phyloP scores from a whole-genome alignment of 2,113 vertebrate species.

The Albula glossodonta region DNA sequence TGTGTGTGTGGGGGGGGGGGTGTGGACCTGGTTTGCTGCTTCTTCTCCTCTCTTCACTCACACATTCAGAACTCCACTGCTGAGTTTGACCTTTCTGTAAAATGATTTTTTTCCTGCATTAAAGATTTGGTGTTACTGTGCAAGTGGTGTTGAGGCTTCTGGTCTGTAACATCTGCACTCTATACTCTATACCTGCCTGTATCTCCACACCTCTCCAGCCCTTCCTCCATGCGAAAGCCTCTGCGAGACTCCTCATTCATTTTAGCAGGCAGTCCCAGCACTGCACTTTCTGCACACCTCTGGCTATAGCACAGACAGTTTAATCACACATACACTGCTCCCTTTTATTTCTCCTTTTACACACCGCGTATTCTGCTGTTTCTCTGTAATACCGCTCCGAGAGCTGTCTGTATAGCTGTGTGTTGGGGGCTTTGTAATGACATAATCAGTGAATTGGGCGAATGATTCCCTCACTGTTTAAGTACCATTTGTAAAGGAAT shows the following conservation, averaged over 20 bases:
- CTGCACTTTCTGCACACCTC: conserved; percentile 64
- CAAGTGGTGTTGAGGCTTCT: not conserved
- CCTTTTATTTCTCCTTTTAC: conserved; percentile 74
- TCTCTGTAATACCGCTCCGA: conserved; percentile 1
- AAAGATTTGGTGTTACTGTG: not conserved
- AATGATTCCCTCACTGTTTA: conserved; percentile 66
- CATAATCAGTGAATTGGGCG: conserved; percentile 79
- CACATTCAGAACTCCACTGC: not conserved
- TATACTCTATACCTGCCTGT: conserved; percentile 34
- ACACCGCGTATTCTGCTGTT: conserved; percentile 60
- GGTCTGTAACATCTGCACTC: not conserved
- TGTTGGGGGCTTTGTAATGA: conserved; percentile 73
- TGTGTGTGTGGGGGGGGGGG: conserved; percentile 21
- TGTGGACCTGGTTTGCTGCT: conserved; percentile 25
- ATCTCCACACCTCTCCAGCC: conserved; percentile 48
- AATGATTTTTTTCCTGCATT: not conserved
- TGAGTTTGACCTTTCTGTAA: not conserved
- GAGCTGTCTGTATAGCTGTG: conserved; percentile 58
- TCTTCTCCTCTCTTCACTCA: not conserved
- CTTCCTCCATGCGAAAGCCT: conserved; percentile 37
- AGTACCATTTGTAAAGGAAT: conserved; percentile 50
- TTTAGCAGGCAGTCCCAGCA: conserved; percentile 72
- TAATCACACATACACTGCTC: conserved; percentile 76
- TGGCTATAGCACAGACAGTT: conserved; percentile 66
- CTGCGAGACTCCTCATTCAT: conserved; percentile 59